phyloP scores from a whole-genome alignment of 2,888 invertebrate genomes.

The Azorinus chamasolen region DNA sequence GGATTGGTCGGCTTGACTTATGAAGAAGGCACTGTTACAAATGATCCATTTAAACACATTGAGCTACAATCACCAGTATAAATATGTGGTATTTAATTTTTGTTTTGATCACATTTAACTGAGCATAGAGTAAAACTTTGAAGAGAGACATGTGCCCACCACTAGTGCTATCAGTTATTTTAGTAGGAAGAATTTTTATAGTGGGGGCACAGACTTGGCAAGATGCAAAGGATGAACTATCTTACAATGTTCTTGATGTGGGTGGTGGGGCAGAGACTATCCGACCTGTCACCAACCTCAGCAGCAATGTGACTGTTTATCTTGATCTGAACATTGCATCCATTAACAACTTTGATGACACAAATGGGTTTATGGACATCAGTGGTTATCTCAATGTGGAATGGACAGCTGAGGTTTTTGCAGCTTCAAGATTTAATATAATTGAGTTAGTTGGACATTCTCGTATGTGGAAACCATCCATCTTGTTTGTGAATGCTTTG shows the following conservation, averaged over 20 bases:
- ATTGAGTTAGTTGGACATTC: slow-evolving; percentile 13
- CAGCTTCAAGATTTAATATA: background rate
- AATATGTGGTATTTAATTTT: too few relatives aligned
- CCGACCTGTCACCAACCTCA: slow-evolving; percentile 4
- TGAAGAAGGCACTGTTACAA: too few relatives aligned
- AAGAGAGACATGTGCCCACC: too few relatives aligned
- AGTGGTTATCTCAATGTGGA: slow-evolving; percentile 40
- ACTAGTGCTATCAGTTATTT: too few relatives aligned
- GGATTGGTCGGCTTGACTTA: too few relatives aligned
- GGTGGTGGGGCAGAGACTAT: slow-evolving; percentile 1
- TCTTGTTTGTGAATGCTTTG: slow-evolving; percentile 39
- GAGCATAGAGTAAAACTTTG: too few relatives aligned
- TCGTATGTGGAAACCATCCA: slow-evolving; percentile 39
- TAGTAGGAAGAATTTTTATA: too few relatives aligned
- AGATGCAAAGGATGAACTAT: slow-evolving; percentile 3
- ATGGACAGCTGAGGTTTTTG: slow-evolving; percentile 16
- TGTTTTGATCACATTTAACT: too few relatives aligned
- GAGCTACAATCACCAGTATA: too few relatives aligned
- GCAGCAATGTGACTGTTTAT: background rate
- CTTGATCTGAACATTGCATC: slow-evolving; percentile 29
- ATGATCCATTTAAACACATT: too few relatives aligned
- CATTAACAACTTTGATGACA: slow-evolving; percentile 37
- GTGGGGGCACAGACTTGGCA: slow-evolving; percentile 72
- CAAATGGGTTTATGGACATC: slow-evolving; percentile 41
- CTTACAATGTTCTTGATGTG: background rate